Percentiles rank a stretch among this genome's conserved stretches.
Evolutionary conservation across 2,113 vertebrate species (phyloP).

Genomic region (Scomber colias): DNA sequence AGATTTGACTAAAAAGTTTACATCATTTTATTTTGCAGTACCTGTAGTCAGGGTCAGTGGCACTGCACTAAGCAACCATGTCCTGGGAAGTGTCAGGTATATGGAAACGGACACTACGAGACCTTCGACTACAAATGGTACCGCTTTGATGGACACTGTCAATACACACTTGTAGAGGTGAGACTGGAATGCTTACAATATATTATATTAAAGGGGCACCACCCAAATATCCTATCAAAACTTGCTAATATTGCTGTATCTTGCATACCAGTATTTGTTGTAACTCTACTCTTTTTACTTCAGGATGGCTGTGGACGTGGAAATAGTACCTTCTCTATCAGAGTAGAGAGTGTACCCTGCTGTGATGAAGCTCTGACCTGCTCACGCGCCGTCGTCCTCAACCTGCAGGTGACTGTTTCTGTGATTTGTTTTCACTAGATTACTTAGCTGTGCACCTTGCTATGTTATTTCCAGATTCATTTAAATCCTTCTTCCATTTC

Average conservation of each 20-base stretch:
- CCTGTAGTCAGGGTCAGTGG: slow-evolving; percentile 79
- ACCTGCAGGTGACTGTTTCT: slow-evolving; percentile 77
- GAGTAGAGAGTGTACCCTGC: slow-evolving; percentile 88
- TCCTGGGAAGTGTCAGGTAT: slow-evolving; percentile 82
- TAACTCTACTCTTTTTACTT: neutral
- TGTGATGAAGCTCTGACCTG: slow-evolving; percentile 89
- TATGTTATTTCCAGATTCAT: no score
- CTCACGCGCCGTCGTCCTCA: slow-evolving; percentile 85
- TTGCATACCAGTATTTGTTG: neutral
- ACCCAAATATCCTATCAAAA: neutral
- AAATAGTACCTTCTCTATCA: slow-evolving; percentile 82
- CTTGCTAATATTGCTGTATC: neutral
- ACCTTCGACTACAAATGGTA: slow-evolving; percentile 85
- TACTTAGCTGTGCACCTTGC: neutral
- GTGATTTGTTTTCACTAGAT: neutral
- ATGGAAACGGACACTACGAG: slow-evolving; percentile 85
- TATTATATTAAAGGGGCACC: neutral
- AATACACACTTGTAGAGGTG: slow-evolving; percentile 84
- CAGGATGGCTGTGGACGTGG: slow-evolving; percentile 84
- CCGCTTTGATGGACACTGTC: slow-evolving; percentile 82
- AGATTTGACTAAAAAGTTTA: neutral
- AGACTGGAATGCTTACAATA: slow-evolving; percentile 22
- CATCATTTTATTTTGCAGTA: slow-evolving; percentile 48
- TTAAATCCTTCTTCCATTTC: neutral
- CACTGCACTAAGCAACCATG: slow-evolving; percentile 71